Evolutionary conservation across 2,888 invertebrate species (phyloP), one percentile per base, ranked within the genome.

Genomic region (Dynastes tityus): DNA sequence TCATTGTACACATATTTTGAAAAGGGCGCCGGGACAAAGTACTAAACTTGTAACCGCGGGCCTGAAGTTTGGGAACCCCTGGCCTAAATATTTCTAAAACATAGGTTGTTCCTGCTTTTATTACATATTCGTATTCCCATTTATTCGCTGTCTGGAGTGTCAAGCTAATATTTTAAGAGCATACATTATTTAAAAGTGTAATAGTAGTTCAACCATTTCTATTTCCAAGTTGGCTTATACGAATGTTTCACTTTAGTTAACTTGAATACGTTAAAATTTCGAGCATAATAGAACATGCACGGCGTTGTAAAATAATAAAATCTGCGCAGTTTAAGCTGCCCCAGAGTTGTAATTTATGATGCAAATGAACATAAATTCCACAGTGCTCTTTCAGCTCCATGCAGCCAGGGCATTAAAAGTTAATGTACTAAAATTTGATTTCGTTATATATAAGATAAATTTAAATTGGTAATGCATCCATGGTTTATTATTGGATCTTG

Each of bases 341-440:
- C 16, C 16, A n/a, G n/a, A 58, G 71, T 27, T n/a, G 37, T 40
- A 73, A 73, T 73, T 73, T 73, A 73, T 40, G 73, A 73, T 73
- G 73, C 73, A 73, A 73, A 73, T 73, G 73, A 73, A 58, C 73
- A 73, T 73, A 61, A 73, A 73, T 73, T 73, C 22, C 37, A 22
- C 22, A 45, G 40, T 40, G 22, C 58, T 58, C 40, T 40, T 73
- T 40, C 22, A 61, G 58, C 58, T 73, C 16, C 22, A 40, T 45
- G 58, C 58, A 73, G 45, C 58, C 27, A 11, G n/a, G 9, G 58
- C 40, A 61, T 73, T 73, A 73, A 73, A 73, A 61, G 58, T 73
- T 73, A 58, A 73, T 58, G 73, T 73, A 73, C 73, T 73, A 73
- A 58, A 73, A 73, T 45, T 58, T 73, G 73, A 73, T 37, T 73